Evolutionary conservation across 2,888 invertebrate genomes (phyloP).

Genomic region (Salticus scenicus): DNA sequence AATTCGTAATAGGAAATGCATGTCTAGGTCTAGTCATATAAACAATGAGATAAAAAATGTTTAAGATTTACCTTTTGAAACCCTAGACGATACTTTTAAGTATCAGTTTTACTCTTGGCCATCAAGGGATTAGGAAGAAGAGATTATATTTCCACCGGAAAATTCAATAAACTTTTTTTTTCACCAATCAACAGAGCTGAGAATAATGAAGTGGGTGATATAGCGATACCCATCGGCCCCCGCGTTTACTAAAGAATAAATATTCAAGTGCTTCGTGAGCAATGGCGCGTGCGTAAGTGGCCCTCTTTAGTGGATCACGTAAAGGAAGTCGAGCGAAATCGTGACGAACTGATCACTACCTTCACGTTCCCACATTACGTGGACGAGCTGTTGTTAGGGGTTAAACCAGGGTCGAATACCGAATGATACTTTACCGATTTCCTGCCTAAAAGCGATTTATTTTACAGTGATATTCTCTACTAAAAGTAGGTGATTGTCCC

Average conservation of each 20-base stretch:
- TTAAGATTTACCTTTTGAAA: no score
- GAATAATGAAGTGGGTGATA: background rate
- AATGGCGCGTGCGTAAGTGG: constrained; percentile 36
- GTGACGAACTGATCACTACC: constrained; percentile 23
- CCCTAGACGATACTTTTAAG: no score
- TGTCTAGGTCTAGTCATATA: no score
- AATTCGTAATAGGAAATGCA: no score
- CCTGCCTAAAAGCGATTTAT: no score
- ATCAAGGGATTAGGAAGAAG: background rate
- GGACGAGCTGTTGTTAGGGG: background rate
- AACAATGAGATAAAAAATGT: no score
- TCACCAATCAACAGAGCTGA: background rate
- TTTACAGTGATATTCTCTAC: no score
- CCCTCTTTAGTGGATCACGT: background rate
- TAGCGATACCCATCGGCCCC: background rate
- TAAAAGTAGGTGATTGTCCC: no score
- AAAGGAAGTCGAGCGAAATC: constrained; percentile 2
- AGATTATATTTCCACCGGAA: background rate
- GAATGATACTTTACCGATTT: no score
- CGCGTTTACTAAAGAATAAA: background rate
- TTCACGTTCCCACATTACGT: background rate
- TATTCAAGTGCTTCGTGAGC: constrained; percentile 28
- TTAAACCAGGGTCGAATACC: no score
- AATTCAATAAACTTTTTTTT: background rate
- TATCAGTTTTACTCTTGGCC: no score